Evolutionary conservation across 35 echinoderm and acorn worm genomes (phyloP).

Genomic region (Ophiothrix spiculata): DNA sequence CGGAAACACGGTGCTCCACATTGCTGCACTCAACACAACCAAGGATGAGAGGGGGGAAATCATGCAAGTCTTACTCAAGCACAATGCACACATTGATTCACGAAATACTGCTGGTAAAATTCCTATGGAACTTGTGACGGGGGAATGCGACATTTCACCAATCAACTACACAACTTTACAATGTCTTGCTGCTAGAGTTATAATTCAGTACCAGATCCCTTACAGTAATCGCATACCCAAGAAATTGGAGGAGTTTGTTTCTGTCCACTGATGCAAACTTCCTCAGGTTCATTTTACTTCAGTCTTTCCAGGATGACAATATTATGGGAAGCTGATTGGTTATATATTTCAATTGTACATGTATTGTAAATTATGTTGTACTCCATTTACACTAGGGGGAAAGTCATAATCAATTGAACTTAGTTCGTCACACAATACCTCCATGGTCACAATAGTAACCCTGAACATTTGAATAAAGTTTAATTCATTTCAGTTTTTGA

Average conservation of each 20-base stretch:
- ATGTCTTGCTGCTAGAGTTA: constrained; percentile 72
- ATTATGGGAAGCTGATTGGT: too few species aligned
- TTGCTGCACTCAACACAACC: constrained; percentile 52
- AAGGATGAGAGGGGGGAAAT: constrained; percentile 45
- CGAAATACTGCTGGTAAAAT: constrained; percentile 73
- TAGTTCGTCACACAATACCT: too few species aligned
- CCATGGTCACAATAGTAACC: too few species aligned
- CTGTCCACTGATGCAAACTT: constrained; percentile 44
- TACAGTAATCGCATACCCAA: constrained; percentile 80
- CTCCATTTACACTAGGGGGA: too few species aligned
- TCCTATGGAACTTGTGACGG: constrained; percentile 64
- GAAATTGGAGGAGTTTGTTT: constrained; percentile 75
- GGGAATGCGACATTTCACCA: constrained; percentile 63
- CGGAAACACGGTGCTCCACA: constrained; percentile 79
- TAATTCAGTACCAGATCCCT: constrained; percentile 57
- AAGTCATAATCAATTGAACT: too few species aligned
- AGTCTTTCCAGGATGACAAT: too few species aligned
- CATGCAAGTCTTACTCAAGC: constrained; percentile 65
- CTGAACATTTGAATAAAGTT: too few species aligned
- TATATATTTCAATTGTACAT: too few species aligned
- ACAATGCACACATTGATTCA: constrained; percentile 76
- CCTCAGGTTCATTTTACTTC: too few species aligned
- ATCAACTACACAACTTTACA: constrained; percentile 85
- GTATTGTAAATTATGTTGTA: too few species aligned
- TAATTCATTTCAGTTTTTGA: too few species aligned